A percentile compares a stretch with the other conserved stretches of the same genome.
These are phyloP conservation scores for Lasioglossum marginatum DNA, from an alignment of 2,888 invertebrate genomes.

Conservation along the genomic window DNA sequence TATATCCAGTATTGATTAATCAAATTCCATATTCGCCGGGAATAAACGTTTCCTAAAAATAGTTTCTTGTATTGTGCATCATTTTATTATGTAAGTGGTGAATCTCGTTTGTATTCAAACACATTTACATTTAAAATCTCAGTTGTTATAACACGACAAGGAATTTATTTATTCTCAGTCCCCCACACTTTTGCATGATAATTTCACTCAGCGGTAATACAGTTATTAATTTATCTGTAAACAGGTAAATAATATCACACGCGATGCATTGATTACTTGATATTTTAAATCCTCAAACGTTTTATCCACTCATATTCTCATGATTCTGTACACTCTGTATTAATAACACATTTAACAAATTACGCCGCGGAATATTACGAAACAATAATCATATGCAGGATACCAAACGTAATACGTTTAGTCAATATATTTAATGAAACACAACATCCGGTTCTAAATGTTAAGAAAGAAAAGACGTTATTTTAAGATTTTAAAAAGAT, in stretches of 20 bases:
- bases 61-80: not conserved
- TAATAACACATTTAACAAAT: not conserved
- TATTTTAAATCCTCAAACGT: not conserved
- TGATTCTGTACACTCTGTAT: not conserved
- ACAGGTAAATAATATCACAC: not conserved
- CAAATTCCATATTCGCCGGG: not conserved
- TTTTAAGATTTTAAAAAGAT: not conserved
- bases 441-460: not conserved
- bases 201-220: not conserved
- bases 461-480: not conserved
- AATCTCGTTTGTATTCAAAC: not conserved
- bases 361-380: not conserved
- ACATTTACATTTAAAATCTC: not conserved
- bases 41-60: not conserved
- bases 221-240: not conserved
- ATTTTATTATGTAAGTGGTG: not conserved
- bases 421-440: not conserved
- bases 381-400: not conserved
- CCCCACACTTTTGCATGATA: not conserved
- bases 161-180: not conserved
- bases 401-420: not conserved
- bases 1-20: conserved; percentile 3
- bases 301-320: not conserved
- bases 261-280: not conserved
- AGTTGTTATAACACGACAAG: not conserved